A percentile compares a stretch with the other conserved stretches of the same genome.
phyloP scores from a whole-genome alignment of 2,797 vertebrate genomes.

The Aphelocoma californica region DNA sequence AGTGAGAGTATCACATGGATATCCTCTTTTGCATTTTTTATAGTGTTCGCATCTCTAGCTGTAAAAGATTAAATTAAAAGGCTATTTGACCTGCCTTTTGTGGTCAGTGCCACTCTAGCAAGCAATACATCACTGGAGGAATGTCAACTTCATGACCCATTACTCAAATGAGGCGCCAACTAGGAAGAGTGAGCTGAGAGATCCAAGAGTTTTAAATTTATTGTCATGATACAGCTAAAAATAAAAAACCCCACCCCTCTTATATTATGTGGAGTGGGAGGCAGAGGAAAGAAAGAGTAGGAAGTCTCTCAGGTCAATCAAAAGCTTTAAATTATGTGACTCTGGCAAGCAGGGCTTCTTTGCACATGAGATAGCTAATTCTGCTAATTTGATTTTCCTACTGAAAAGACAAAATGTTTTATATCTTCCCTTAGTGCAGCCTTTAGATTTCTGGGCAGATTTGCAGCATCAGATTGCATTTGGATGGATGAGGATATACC shows the following conservation, averaged over 20 bases:
- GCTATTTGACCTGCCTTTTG: constrained; percentile 32
- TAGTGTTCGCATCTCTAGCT: background rate
- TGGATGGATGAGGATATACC: background rate
- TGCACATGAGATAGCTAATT: background rate
- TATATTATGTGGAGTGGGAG: background rate
- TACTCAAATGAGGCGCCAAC: constrained; percentile 45
- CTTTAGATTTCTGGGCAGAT: background rate
- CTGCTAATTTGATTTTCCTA: background rate
- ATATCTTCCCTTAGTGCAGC: background rate
- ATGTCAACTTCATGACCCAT: constrained; percentile 55
- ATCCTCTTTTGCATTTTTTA: constrained; percentile 13
- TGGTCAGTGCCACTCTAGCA: constrained; percentile 41
- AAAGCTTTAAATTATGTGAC: constrained; percentile 40
- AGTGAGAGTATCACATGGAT: background rate
- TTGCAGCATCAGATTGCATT: background rate
- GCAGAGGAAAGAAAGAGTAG: background rate
- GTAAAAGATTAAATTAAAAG: constrained; percentile 57
- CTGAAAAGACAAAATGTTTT: background rate
- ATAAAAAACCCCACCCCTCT: background rate
- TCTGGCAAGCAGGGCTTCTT: background rate
- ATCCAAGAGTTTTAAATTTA: constrained; percentile 51
- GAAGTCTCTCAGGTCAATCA: constrained; percentile 23
- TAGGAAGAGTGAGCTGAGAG: constrained; percentile 11
- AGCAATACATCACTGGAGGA: constrained; percentile 39
- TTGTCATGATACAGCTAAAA: constrained; percentile 24